Percentiles rank a stretch among this genome's conserved stretches.
phyloP scores from a whole-genome alignment of 2,888 invertebrate species.

The Diabrotica balteata region DNA sequence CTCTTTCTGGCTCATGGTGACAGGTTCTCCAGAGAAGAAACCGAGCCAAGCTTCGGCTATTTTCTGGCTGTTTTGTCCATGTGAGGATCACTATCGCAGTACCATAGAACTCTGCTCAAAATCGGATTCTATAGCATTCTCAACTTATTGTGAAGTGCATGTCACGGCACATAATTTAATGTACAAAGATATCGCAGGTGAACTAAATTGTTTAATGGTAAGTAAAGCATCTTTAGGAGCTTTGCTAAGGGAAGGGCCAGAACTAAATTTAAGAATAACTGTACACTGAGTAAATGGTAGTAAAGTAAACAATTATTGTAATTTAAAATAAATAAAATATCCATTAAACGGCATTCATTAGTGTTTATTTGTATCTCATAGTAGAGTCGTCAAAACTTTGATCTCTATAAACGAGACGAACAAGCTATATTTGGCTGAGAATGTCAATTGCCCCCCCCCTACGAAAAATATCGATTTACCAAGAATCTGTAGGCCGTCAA shows the following conservation, averaged over 20 bases:
- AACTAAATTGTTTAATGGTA: conserved; percentile 52
- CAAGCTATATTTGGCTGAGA: too few species aligned
- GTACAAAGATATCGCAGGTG: conserved; percentile 45
- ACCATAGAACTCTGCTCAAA: conserved; percentile 54
- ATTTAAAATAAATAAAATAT: too few species aligned
- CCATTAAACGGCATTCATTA: too few species aligned
- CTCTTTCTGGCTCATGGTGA: conserved; percentile 58
- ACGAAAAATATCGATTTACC: too few species aligned
- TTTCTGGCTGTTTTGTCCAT: conserved; percentile 55
- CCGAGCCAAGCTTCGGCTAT: conserved; percentile 46
- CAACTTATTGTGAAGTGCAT: conserved; percentile 52
- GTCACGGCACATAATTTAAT: conserved; percentile 45
- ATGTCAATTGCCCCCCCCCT: too few species aligned
- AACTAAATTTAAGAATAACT: conserved; percentile 52
- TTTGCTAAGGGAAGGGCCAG: conserved; percentile 50
- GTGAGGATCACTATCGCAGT: conserved; percentile 49
- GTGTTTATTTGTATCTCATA: too few species aligned
- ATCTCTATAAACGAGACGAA: too few species aligned
- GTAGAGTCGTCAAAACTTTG: too few species aligned
- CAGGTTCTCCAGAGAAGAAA: conserved; percentile 47
- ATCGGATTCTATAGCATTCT: conserved; percentile 48
- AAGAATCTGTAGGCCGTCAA: too few species aligned
- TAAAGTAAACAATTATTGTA: too few species aligned
- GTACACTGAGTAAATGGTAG: conserved; percentile 48
- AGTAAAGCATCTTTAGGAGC: conserved; percentile 49